phyloP scores from a whole-genome alignment of 2,888 invertebrate genomes.

The Eupithecia subfuscata region DNA sequence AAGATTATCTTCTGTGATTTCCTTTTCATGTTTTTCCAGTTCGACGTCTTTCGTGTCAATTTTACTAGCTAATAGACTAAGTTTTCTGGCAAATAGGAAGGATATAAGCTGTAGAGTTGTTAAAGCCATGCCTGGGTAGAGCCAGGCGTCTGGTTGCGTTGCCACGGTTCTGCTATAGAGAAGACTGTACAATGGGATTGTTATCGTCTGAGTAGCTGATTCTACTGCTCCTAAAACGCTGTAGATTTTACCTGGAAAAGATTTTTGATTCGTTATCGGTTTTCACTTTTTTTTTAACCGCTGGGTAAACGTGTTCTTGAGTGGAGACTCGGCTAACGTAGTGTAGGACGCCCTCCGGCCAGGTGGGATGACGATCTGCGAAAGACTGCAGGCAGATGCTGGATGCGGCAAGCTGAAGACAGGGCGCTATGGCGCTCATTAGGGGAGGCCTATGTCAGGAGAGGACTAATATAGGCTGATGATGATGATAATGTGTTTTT shows the following conservation, averaged over 20 bases:
- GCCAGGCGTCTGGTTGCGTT: conserved; percentile 72
- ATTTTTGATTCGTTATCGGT: neutral
- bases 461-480: no score
- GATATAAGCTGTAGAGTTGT: conserved; percentile 66
- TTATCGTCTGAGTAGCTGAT: conserved; percentile 74
- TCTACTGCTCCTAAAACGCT: conserved; percentile 77
- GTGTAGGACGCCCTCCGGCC: no score
- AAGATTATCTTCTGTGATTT: conserved; percentile 23
- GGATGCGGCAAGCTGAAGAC: no score
- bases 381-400: no score
- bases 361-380: no score
- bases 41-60: conserved; percentile 31
- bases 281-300: no score
- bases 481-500: no score
- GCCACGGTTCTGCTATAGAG: conserved; percentile 74
- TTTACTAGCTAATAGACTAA: conserved; percentile 42
- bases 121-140: conserved; percentile 68
- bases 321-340: no score
- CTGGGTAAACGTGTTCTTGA: no score
- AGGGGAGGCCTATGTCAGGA: no score
- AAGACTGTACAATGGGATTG: conserved; percentile 74
- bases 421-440: no score
- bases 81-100: conserved; percentile 64
- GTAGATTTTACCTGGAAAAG: conserved; percentile 77
- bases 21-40: conserved; percentile 32